Conservation (phyloP, 2,888 invertebrate species). For the Limnephilus auricula region DNA sequence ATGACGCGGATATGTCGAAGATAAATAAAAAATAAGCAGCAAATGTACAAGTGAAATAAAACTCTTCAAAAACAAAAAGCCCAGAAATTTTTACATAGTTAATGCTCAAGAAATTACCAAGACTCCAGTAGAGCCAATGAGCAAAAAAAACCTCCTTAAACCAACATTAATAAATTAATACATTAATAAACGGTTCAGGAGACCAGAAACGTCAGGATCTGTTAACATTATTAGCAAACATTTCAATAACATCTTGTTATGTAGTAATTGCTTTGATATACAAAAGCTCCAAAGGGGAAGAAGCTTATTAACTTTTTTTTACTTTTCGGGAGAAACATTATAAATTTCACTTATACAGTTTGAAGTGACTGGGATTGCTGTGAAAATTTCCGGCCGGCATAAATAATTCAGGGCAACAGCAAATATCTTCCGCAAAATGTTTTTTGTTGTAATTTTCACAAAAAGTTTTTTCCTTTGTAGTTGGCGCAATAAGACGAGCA, state of each 20-base stretch:
- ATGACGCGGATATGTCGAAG: too few species aligned
- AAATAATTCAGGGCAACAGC: not conserved
- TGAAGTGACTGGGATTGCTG: not conserved
- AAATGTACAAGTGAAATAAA: too few species aligned
- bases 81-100: too few species aligned
- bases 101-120: too few species aligned
- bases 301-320: not conserved
- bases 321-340: not conserved
- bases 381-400: not conserved
- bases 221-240: not conserved
- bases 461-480: not conserved
- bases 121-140: too few species aligned
- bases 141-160: too few species aligned
- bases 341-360: not conserved
- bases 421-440: not conserved
- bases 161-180: too few species aligned
- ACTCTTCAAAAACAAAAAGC: too few species aligned
- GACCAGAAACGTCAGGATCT: not conserved
- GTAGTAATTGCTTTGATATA: not conserved
- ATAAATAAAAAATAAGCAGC: too few species aligned
- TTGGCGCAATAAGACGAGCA: not conserved
- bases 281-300: not conserved
- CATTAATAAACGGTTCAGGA: not conserved
- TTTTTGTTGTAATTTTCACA: not conserved
- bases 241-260: not conserved